Evolutionary conservation across 1,140 invertebrate species (phyloP), one percentile per base, ranked within the genome.

Genomic region (Scaptomyza graminum): DNA sequence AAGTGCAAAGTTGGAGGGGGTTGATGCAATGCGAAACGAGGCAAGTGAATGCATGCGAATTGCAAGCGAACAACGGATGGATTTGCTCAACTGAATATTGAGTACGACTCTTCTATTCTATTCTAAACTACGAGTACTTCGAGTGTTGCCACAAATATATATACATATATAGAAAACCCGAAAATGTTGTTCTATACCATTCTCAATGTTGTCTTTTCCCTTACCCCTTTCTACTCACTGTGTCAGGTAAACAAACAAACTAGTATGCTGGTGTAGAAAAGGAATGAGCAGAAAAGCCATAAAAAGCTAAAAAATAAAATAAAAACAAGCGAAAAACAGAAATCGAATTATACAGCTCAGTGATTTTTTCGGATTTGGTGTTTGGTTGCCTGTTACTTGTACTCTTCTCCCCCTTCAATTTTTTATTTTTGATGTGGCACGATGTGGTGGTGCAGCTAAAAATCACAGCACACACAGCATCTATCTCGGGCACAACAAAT

Each of bases 311-410:
- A 25, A 13, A 60, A 11, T 11, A 15, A 39, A 41, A 44, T 31
- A 39, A 25, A 37, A 75, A 50, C 66, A 78, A 81, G 75, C 71
- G 78, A 82, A 83, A 81, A 76, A 83, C 68, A 89, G 83, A 88
- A 88, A 88, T 88, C 83, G 79, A 88, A 88, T 88, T 88, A 88
- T 88, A 88, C 84, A 88, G 83, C 84, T 88, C 83, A 88, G 79
- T 88, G 83, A 88, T 88, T 88, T 87, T 34, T 87, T 89, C 50
- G 83, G 84, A 83, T 88, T 88, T 89, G 83, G 83, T 89, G 84
- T 88, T 88, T 89, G 83, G 83, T 79, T 83, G 79, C 76, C 84
- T 89, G 84, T 89, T 88, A 79, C 79, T 89, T 41, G 65, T 68
- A 52, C 65, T 49, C 3, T 15, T 16, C 15, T 13, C 4, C 25